Conservation (phyloP, 2,888 invertebrate genomes). For the Drosophila acutilabella region DNA sequence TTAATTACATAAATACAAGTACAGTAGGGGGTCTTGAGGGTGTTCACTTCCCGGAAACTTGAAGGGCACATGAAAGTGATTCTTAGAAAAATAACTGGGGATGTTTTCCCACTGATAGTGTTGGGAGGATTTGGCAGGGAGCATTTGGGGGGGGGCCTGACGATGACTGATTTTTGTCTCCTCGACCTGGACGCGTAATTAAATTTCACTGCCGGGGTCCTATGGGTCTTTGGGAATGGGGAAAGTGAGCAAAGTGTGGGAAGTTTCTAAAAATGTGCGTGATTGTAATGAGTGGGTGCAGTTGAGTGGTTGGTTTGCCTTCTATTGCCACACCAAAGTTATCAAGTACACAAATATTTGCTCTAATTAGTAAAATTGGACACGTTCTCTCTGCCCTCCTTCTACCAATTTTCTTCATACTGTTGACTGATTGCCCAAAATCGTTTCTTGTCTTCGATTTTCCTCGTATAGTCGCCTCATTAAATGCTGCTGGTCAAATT, state of each 20-base stretch:
- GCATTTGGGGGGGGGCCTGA: slow-evolving; percentile 14
- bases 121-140: background rate
- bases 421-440: slow-evolving; percentile 63
- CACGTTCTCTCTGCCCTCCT: slow-evolving; percentile 35
- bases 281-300: slow-evolving; percentile 57
- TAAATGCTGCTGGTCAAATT: slow-evolving; percentile 43
- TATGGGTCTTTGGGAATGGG: background rate
- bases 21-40: background rate
- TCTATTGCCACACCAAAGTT: slow-evolving; percentile 33
- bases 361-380: slow-evolving; percentile 67
- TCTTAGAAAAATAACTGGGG: slow-evolving; percentile 31
- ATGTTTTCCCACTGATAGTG: background rate
- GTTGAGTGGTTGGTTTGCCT: slow-evolving; percentile 11
- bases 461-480: slow-evolving; percentile 17
- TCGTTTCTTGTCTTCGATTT: slow-evolving; percentile 56
- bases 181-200: slow-evolving; percentile 55
- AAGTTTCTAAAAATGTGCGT: slow-evolving; percentile 46
- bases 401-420: background rate
- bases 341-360: slow-evolving; percentile 65
- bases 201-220: slow-evolving; percentile 41
- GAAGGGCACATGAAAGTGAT: slow-evolving; percentile 46
- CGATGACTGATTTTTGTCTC: slow-evolving; percentile 55
- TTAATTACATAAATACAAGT: slow-evolving; percentile 40
- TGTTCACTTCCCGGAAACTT: slow-evolving; percentile 18
- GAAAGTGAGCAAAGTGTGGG: background rate